Percentiles rank a stretch among this genome's conserved stretches.
Conservation (phyloP, 2,888 invertebrate species). For the Epirrhoe alternata region DNA sequence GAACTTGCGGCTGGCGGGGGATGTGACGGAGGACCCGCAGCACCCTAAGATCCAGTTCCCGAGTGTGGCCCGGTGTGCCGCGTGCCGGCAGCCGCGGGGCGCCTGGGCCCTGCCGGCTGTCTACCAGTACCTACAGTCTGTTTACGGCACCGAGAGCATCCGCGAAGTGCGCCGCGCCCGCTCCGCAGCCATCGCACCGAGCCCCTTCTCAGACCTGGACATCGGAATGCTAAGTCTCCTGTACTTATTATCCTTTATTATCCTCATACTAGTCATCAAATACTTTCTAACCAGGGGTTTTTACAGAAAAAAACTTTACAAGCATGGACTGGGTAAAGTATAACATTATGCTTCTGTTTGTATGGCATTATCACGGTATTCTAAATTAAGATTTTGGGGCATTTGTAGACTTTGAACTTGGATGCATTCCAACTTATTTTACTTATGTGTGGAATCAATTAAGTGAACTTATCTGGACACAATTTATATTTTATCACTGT, state of each 20-base stretch:
- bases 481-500: conserved; percentile 1
- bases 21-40: conserved; percentile 94
- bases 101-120: conserved; percentile 88
- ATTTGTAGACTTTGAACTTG: conserved; percentile 11
- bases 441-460: conserved; percentile 32
- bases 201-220: conserved; percentile 88
- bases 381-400: conserved; percentile 9
- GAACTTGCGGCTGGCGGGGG: conserved; percentile 94
- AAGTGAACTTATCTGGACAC: background rate
- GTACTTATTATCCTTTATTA: conserved; percentile 89
- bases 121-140: conserved; percentile 84
- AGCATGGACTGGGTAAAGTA: conserved; percentile 90
- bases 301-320: conserved; percentile 90
- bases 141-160: conserved; percentile 72
- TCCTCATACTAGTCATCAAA: conserved; percentile 90
- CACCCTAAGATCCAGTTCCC: conserved; percentile 97
- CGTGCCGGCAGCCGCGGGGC: conserved; percentile 85
- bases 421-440: conserved; percentile 17
- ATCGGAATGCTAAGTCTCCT: conserved; percentile 91
- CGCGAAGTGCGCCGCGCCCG: conserved; percentile 53
- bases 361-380: conserved; percentile 11
- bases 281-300: conserved; percentile 89
- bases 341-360: conserved; percentile 63
- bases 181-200: conserved; percentile 59
- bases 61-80: conserved; percentile 86